phyloP scores from a whole-genome alignment of 2,797 vertebrate genomes.

The Bovichtus diacanthus region DNA sequence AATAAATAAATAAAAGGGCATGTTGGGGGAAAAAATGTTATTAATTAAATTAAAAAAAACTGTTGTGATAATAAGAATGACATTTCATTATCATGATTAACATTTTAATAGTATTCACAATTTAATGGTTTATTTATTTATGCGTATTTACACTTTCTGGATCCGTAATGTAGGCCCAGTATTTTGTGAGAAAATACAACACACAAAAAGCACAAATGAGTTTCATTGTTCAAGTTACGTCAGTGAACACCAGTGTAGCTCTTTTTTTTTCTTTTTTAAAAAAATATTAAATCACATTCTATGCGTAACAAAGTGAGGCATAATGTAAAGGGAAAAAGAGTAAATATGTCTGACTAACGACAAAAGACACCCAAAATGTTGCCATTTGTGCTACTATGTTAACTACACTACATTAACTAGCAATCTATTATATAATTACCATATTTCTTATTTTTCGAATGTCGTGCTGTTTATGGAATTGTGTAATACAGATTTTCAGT shows the following conservation, averaged over 20 bases:
- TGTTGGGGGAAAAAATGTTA: too few species aligned
- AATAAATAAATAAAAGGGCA: too few species aligned
- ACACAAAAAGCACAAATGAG: neutral
- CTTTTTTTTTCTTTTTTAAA: too few species aligned
- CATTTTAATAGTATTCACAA: too few species aligned
- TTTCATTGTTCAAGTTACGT: neutral
- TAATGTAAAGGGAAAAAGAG: too few species aligned
- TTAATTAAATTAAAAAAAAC: too few species aligned
- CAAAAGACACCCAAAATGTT: constrained; percentile 5
- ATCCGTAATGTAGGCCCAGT: neutral
- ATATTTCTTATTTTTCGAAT: neutral
- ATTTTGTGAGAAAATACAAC: neutral
- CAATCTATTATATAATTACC: constrained; percentile 1
- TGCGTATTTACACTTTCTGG: neutral
- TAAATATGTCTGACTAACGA: neutral
- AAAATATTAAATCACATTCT: neutral
- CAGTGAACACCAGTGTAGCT: neutral
- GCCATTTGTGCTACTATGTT: neutral
- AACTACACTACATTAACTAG: constrained; percentile 6
- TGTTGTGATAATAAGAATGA: too few species aligned
- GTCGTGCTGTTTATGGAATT: constrained; percentile 35
- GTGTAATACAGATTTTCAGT: constrained; percentile 16
- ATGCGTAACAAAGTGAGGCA: neutral
- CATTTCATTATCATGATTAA: too few species aligned
- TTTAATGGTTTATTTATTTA: too few species aligned